Evolutionary conservation across 30 jellyfish, hydroid and myxozoan genomes (phyloP).

Genomic region (Aurelia aurita): DNA sequence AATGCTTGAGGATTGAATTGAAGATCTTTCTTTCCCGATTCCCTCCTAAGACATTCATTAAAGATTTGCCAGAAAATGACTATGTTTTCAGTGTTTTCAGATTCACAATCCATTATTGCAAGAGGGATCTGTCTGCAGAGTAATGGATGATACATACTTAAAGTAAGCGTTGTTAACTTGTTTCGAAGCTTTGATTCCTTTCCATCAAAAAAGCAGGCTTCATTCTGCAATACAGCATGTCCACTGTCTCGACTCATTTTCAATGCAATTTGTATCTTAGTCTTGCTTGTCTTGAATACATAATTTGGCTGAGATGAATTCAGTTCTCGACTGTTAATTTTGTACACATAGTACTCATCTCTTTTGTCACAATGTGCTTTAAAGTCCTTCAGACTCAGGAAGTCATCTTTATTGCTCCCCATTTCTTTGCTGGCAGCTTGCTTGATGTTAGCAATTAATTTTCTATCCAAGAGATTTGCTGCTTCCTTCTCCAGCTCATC

Average conservation of each 20-base stretch:
- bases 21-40: too few relatives aligned
- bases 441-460: background rate
- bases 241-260: background rate
- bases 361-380: constrained; percentile 7
- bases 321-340: background rate
- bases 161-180: too few relatives aligned
- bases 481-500: background rate
- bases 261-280: constrained; percentile 5
- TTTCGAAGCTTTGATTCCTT: too few relatives aligned
- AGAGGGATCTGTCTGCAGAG: too few relatives aligned
- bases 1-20: too few relatives aligned
- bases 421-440: constrained; percentile 4
- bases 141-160: too few relatives aligned
- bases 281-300: background rate
- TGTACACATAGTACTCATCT: constrained; percentile 4
- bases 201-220: too few relatives aligned
- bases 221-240: background rate
- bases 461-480: constrained; percentile 6
- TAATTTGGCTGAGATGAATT: constrained; percentile 6
- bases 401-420: background rate
- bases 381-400: too few relatives aligned
- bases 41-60: too few relatives aligned
- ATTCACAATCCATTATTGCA: too few relatives aligned
- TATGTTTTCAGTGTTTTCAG: too few relatives aligned
- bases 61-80: too few relatives aligned